Conservation (phyloP, 2,797 vertebrate species). For the Erethizon dorsatum region DNA sequence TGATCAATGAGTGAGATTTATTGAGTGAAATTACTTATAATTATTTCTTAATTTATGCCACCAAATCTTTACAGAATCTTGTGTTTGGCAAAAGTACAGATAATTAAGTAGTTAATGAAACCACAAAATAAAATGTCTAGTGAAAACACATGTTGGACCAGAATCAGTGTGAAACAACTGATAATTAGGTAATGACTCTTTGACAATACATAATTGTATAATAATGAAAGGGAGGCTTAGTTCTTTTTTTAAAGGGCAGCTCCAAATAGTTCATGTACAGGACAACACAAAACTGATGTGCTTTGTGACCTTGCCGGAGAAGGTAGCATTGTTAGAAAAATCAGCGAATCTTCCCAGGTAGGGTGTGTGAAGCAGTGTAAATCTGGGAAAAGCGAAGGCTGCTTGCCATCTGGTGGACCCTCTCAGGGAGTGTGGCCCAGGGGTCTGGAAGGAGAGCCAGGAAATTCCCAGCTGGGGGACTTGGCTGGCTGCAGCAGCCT, state of each 20-base stretch:
- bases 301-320: slow-evolving; percentile 57
- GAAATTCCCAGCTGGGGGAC: slow-evolving; percentile 57
- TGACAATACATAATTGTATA: slow-evolving; percentile 74
- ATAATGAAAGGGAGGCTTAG: slow-evolving; percentile 45
- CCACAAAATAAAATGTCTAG: slow-evolving; percentile 74
- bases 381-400: slow-evolving; percentile 25
- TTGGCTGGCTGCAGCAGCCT: slow-evolving; percentile 45
- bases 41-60: slow-evolving; percentile 77
- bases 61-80: slow-evolving; percentile 76
- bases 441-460: slow-evolving; percentile 61
- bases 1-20: slow-evolving; percentile 65
- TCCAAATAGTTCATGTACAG: slow-evolving; percentile 63
- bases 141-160: slow-evolving; percentile 74
- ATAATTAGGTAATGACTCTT: slow-evolving; percentile 80
- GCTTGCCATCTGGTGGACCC: slow-evolving; percentile 61
- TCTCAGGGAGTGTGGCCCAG: slow-evolving; percentile 29
- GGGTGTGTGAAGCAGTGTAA: neutral
- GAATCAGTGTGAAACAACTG: slow-evolving; percentile 76
- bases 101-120: slow-evolving; percentile 79
- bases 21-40: slow-evolving; percentile 70
- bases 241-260: slow-evolving; percentile 68
- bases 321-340: slow-evolving; percentile 36
- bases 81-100: slow-evolving; percentile 68
- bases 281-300: slow-evolving; percentile 18
- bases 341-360: neutral